A percentile compares a stretch with the other conserved stretches of the same genome.
Conservation (phyloP, 2,113 vertebrate species). For the Mus spicilegus region DNA sequence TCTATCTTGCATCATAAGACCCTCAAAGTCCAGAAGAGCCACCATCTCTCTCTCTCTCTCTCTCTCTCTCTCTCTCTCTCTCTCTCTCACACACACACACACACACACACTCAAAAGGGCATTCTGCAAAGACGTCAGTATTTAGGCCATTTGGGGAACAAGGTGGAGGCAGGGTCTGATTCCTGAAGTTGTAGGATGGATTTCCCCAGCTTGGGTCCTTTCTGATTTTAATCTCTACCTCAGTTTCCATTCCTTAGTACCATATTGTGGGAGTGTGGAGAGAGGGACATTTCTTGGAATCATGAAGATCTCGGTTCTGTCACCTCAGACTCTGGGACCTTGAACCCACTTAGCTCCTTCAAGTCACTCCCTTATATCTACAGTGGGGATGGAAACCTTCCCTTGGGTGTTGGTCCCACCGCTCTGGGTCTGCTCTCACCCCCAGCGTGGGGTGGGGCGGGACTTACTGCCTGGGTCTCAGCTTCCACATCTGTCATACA, state of each 20-base stretch:
- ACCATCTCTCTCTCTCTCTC: neutral
- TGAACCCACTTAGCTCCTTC: neutral
- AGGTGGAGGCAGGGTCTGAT: neutral
- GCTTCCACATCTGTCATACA: slow-evolving; percentile 57
- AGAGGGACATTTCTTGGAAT: slow-evolving; percentile 1
- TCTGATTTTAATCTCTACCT: neutral
- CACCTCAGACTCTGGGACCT: neutral
- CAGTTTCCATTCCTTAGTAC: neutral
- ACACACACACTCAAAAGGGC: neutral
- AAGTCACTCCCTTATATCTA: neutral
- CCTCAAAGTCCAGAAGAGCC: neutral
- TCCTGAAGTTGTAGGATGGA: neutral
- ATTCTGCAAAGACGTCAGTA: neutral
- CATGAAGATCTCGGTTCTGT: neutral
- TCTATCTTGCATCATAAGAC: neutral
- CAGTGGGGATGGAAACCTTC: neutral
- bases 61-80: no score
- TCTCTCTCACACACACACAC: no score
- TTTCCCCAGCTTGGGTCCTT: neutral
- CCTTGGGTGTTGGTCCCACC: neutral
- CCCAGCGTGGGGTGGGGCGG: neutral
- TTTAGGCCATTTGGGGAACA: slow-evolving; percentile 12
- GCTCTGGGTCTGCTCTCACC: neutral
- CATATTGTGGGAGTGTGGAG: neutral
- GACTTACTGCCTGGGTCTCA: slow-evolving; percentile 9